phyloP scores from a whole-genome alignment of 1,140 invertebrate genomes.

The Olivierus martensii region DNA sequence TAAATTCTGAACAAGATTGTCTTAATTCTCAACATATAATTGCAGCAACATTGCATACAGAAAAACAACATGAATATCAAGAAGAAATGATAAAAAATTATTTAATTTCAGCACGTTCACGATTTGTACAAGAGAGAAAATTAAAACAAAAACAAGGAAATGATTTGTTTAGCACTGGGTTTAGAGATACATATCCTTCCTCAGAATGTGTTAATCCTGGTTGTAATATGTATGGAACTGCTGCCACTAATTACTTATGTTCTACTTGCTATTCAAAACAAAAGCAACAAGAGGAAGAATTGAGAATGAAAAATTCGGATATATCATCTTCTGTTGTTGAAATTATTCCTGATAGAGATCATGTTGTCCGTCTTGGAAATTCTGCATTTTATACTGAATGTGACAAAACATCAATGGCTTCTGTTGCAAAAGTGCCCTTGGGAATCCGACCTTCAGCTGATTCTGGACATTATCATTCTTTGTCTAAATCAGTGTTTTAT shows the following conservation, averaged over 20 bases:
- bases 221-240: constrained; percentile 35
- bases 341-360: neutral
- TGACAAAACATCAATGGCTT: neutral
- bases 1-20: too few species aligned
- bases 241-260: constrained; percentile 38
- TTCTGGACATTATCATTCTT: neutral
- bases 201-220: constrained; percentile 28
- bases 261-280: constrained; percentile 33
- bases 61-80: constrained; percentile 53
- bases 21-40: constrained; percentile 33
- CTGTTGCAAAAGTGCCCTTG: constrained; percentile 4
- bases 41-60: constrained; percentile 48
- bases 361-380: constrained; percentile 5
- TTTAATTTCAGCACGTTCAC: constrained; percentile 53
- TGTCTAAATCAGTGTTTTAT: too few species aligned
- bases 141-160: constrained; percentile 13
- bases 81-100: constrained; percentile 77
- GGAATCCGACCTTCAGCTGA: neutral
- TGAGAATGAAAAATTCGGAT: too few species aligned
- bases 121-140: constrained; percentile 39
- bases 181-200: neutral
- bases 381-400: constrained; percentile 12
- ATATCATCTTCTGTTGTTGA: too few species aligned
- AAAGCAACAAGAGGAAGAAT: too few species aligned
- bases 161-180: too few species aligned